Conservation (phyloP, 2,113 vertebrate species). For the Crotalus tigris region DNA sequence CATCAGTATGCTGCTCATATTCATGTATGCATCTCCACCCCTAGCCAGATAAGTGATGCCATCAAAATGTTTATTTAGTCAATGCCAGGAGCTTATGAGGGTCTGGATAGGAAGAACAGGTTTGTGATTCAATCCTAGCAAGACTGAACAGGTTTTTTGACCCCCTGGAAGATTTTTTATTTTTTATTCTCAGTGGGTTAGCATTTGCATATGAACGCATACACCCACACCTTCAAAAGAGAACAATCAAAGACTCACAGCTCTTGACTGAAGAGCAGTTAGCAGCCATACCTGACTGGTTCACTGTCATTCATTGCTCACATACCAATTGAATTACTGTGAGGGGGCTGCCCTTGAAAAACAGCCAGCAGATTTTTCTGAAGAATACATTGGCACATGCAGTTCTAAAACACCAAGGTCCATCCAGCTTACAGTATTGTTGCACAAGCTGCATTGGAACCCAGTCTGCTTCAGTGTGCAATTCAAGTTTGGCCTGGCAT, state of each 20-base stretch:
- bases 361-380: background rate
- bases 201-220: accelerated
- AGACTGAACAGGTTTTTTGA: background rate
- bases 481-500: background rate
- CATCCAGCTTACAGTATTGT: background rate
- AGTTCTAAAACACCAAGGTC: background rate
- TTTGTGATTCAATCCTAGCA: background rate
- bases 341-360: background rate
- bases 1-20: background rate
- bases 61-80: background rate
- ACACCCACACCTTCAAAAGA: background rate
- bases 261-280: background rate
- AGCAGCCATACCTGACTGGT: background rate
- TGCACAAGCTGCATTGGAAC: background rate
- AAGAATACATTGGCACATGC: background rate
- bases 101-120: background rate
- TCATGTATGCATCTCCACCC: background rate
- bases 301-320: background rate
- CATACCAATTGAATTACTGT: background rate
- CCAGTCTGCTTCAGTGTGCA: background rate
- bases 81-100: background rate
- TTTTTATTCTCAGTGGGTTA: background rate
- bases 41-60: background rate
- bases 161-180: background rate
- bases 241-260: background rate